A percentile compares a stretch with the other conserved stretches of the same genome.
phyloP scores from a whole-genome alignment of 2,888 invertebrate species.

The Atrina japonica region DNA sequence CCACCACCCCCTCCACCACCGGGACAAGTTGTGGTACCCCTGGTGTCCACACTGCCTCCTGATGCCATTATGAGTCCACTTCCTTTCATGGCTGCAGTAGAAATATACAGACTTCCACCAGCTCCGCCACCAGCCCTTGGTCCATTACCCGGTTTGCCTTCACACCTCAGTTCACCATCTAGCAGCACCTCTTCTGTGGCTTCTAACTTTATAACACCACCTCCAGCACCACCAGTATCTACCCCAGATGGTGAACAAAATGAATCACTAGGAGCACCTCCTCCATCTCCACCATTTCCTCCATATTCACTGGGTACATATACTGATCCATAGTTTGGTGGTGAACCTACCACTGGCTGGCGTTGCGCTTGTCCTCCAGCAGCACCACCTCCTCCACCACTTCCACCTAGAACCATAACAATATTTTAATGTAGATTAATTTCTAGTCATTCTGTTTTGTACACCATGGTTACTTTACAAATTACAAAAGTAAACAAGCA shows the following conservation, averaged over 20 bases:
- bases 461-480: neutral
- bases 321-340: conserved; percentile 60
- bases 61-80: conserved; percentile 52
- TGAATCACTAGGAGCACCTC: conserved; percentile 48
- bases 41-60: conserved; percentile 51
- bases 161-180: conserved; percentile 51
- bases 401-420: conserved; percentile 49
- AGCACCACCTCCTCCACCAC: conserved; percentile 63
- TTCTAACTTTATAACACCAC: conserved; percentile 62
- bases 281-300: conserved; percentile 65
- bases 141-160: conserved; percentile 57
- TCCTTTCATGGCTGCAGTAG: conserved; percentile 49
- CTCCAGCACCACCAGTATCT: conserved; percentile 61
- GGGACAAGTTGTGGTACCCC: conserved; percentile 46
- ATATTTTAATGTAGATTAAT: neutral
- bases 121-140: conserved; percentile 65
- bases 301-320: conserved; percentile 63
- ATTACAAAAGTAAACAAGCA: too few relatives aligned
- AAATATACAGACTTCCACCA: conserved; percentile 65
- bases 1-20: conserved; percentile 75
- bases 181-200: conserved; percentile 45
- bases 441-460: neutral
- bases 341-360: conserved; percentile 57
- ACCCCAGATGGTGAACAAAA: conserved; percentile 40
- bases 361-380: conserved; percentile 57